Evolutionary conservation across 2,797 vertebrate genomes (phyloP).

Genomic region (Mionectes olivaceus): DNA sequence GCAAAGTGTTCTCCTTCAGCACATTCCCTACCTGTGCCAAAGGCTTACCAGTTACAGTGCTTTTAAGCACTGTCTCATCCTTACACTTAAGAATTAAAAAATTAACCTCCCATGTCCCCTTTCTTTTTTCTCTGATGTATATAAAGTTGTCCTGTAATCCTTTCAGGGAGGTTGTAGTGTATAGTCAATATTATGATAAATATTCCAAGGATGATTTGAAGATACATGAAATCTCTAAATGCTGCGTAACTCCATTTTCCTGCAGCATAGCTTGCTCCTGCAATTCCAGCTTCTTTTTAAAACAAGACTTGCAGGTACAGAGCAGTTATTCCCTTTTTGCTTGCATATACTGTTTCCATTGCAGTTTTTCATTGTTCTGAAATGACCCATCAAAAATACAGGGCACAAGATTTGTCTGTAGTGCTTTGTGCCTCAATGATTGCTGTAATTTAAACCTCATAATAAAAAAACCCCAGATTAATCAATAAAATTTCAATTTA

Average conservation of each 20-base stretch:
- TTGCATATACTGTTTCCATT: not conserved
- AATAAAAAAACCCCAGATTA: constrained; percentile 62
- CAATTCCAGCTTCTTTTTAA: not conserved
- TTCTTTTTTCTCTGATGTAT: rapidly evolving
- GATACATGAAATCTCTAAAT: not conserved
- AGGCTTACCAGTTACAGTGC: not conserved
- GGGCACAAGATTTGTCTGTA: constrained; percentile 51
- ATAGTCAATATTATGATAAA: rapidly evolving
- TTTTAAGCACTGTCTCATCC: not conserved
- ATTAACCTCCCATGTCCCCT: not conserved
- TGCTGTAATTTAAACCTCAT: constrained; percentile 73
- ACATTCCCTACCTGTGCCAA: rapidly evolving
- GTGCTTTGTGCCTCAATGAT: constrained; percentile 62
- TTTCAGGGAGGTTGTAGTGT: rapidly evolving
- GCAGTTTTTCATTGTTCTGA: constrained; percentile 33
- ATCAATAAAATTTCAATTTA: constrained; percentile 74
- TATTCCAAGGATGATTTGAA: not conserved
- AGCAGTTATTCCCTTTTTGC: not conserved
- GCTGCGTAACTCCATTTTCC: not conserved
- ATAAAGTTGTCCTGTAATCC: not conserved
- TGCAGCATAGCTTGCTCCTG: not conserved
- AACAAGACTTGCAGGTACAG: not conserved
- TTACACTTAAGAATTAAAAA: not conserved
- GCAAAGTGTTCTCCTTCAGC: not conserved
- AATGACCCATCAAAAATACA: constrained; percentile 40